Evolutionary conservation across 2,888 invertebrate species (phyloP), one percentile per base, ranked within the genome.

Genomic region (Sesia apiformis): DNA sequence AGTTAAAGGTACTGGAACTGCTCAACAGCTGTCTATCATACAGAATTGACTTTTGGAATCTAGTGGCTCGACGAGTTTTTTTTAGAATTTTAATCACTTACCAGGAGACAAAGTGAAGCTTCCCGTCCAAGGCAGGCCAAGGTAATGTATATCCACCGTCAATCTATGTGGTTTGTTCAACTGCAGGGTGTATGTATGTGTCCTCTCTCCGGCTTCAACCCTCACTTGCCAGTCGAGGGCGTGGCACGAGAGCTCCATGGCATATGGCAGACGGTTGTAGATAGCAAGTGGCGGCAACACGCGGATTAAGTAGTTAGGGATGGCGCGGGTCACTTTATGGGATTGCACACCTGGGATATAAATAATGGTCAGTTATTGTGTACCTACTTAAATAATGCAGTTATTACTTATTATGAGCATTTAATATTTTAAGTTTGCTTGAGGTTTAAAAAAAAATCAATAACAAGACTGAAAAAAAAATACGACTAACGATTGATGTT

Each of bases 261-360:
- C 93, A 74, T 94, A 94, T 0, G 96, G 95, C 49, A 96, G 84
- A 40, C 93, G 93, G 77, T 96, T 96, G 84, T 94, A 93, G 7
- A 96, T 81, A 4, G 93, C 90, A 38, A 96, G 82, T 0, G 96
- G 94, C 0, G 96, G 94, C 52, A 94, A 75, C n/a, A 96, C 86
- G 49, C 92, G 91, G 52, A 96, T 89, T 4, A 93, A 78, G 72
- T 94, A 94, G 77, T 95, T 94, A 0, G 96, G 96, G 52, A 94
- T 92, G 0, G 91, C 76, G 3, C 91, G 83, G 1, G 84, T 80
- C 5, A 84, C 72, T 60, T 84, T 81, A 49, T 76, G 78, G 0
- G 84, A 74, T 55, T 78, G 79, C 51, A 83, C 82, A 6, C 88
- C 90, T 90, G 57, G 23, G 23, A 23, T 23, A 2, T 23, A 23